phyloP scores from a whole-genome alignment of 2,888 invertebrate genomes.

The Philereme transversata region DNA sequence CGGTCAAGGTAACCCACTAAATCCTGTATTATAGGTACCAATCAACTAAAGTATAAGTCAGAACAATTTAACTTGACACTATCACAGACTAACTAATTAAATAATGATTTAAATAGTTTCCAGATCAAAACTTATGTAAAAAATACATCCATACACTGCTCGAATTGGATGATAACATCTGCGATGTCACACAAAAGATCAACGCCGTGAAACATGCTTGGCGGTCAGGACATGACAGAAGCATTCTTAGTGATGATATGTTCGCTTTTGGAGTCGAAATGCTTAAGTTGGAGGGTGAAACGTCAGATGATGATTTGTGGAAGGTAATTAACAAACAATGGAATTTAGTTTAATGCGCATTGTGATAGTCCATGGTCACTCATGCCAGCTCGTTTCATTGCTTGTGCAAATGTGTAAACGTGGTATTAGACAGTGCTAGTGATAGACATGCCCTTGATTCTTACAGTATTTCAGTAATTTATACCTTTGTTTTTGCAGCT shows the following conservation, averaged over 20 bases:
- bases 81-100: not conserved
- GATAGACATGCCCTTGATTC: not conserved
- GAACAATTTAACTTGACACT: not conserved
- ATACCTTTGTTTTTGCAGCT: constrained; percentile 58
- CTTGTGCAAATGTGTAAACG: no score
- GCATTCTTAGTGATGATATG: constrained; percentile 67
- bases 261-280: constrained; percentile 71
- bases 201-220: constrained; percentile 69
- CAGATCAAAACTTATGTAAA: constrained; percentile 67
- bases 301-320: constrained; percentile 55
- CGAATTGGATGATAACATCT: constrained; percentile 53
- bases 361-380: no score
- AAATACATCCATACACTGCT: constrained; percentile 71
- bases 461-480: no score
- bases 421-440: no score
- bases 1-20: no score
- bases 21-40: no score
- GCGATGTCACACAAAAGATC: constrained; percentile 62
- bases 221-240: constrained; percentile 67
- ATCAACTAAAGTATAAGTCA: no score
- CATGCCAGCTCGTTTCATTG: no score
- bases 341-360: no score
- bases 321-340: constrained; percentile 51
- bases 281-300: constrained; percentile 61
- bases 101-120: constrained; percentile 52